Percentiles rank a stretch among this genome's conserved stretches.
phyloP scores from a whole-genome alignment of 2,797 vertebrate genomes.

The Halcyon badia region DNA sequence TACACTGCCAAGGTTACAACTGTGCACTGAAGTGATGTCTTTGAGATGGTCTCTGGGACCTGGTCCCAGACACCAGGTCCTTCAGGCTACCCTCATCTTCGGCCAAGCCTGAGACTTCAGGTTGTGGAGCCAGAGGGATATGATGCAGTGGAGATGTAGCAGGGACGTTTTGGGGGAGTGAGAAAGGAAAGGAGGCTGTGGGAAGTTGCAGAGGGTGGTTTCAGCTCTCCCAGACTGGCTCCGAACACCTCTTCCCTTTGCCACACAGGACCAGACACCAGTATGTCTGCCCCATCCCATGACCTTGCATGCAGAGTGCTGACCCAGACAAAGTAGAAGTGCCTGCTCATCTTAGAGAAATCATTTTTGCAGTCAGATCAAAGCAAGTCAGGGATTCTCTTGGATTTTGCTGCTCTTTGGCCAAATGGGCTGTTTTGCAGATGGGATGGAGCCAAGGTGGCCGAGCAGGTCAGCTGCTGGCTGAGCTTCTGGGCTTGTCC shows the following conservation, averaged over 20 bases:
- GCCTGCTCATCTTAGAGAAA: not conserved
- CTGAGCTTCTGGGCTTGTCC: not conserved
- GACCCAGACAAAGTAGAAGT: not conserved
- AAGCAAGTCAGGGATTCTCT: not conserved
- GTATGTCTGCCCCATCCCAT: accelerated
- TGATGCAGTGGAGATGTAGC: not conserved
- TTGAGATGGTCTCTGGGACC: not conserved
- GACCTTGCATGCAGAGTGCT: not conserved
- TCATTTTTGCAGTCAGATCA: not conserved
- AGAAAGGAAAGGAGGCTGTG: not conserved
- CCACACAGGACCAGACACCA: accelerated
- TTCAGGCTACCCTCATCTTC: not conserved
- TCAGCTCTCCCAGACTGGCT: not conserved
- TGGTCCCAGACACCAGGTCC: too few relatives aligned
- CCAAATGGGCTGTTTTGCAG: not conserved
- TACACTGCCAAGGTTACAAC: accelerated
- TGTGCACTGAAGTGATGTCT: not conserved
- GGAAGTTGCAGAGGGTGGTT: not conserved
- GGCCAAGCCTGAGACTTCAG: not conserved
- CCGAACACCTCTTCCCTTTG: not conserved
- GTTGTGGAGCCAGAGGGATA: accelerated
- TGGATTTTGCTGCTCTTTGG: not conserved
- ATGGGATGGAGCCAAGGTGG: not conserved
- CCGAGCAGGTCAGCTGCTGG: not conserved
- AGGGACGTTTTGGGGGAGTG: accelerated